Evolutionary conservation across 2,888 invertebrate species (phyloP), one percentile per base, ranked within the genome.

Genomic region (Mylabris sibirica): DNA sequence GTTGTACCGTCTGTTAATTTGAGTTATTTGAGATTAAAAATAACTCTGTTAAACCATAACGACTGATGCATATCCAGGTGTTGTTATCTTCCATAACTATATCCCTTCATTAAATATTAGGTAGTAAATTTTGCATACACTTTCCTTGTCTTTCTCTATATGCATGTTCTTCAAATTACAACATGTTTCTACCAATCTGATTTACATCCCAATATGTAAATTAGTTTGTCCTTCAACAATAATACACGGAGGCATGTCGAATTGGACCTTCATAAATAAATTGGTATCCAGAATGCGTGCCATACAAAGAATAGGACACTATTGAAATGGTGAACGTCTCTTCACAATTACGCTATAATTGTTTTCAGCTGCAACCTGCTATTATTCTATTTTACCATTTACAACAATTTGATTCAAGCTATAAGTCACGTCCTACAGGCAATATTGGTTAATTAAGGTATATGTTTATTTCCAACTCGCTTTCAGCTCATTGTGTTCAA

Each of bases 201-300:
- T 60, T 60, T 60, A 60, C 20, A 38, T 64, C 49, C 22, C 22
- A 38, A 30, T 66, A 69, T 69, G 69, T 59, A 69, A 69, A 69
- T 69, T 24, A 66, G 30, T 11, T 35, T 6, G 49, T 49, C 49
- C 49, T 49, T 49, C 20, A 44, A 17, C 44, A 53, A 35, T 68
- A 68, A 68, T 66, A 30, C 8, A 62, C 63, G 22, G 30, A 30
- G 24, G 38, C 62, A 62, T 69, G 61, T 69, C 69, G 66, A 69
- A 75, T 75, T 41, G 41, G 30, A 60, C 61, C 67, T 68, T 69
- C 71, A 74, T 70, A 74, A 69, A 72, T 71, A 75, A 70, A 71
- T 71, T 69, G 63, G 59, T 34, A 67, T 70, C 60, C 53, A 64
- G 53, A 44, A 66, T 66, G 9, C 24, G 59, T 57, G 44, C 59